Evolutionary conservation across 2,888 invertebrate genomes (phyloP), one percentile per base, ranked within the genome.

Genomic region (Eurytoma adleriae): DNA sequence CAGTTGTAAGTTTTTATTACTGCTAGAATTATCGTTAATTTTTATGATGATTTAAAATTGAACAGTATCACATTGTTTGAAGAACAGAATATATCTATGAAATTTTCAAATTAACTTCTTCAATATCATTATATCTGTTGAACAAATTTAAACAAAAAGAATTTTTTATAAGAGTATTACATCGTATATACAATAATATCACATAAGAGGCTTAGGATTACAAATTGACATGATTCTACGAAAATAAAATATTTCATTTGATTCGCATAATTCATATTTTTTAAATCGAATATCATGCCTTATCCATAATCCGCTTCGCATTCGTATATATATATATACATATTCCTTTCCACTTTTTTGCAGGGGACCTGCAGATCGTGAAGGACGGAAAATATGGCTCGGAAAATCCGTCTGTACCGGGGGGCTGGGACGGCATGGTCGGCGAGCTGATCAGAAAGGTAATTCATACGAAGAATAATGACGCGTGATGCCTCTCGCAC

Each of bases 381-480:
- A 96, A 95, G 87, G 98, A 98, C 89, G 95, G 95, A 27, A 94
- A 95, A 87, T 97, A 97, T 88, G 97, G 97, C 1, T 93, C 94
- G 14, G 96, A 96, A 91, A 95, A 95, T 90, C 92, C 94, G 59
- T 93, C 94, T 76, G 93, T 94, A 2, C 93, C 94, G 83, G 96
- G 95, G 40, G 95, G 95, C 70, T 97, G 97, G 96, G 96, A 97
- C 87, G 96, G 97, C 70, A 95, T 97, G 92, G 95, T 98, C 59
- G 97, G 96, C 14, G 97, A 97, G 91, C 93, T 97, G 82, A 94
- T 96, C 68, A 93, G 96, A 91, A 95, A 96, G 93, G 97, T 97
- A 92, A 93, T 74, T 81, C 57, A 74, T 24, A 68, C 72, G 30
- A 12, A 57, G 20, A 68, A 73, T 62, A 73, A 73, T 64, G 64